Conservation (phyloP, 2,888 invertebrate species). For the Blastobasis lacticolella region DNA sequence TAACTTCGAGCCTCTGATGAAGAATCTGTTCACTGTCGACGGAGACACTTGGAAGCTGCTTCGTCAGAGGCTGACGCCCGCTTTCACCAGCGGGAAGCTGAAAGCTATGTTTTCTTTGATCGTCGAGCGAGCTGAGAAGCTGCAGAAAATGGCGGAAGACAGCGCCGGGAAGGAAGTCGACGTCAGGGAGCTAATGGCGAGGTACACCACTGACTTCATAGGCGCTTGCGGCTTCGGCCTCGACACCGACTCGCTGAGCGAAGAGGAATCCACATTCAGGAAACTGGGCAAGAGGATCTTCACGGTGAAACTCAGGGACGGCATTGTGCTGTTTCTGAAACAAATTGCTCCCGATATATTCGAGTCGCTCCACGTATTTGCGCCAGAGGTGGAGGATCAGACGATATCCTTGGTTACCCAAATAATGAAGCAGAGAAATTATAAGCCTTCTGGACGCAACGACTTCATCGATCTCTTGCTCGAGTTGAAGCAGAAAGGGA, state of each 20-base stretch:
- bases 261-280: constrained; percentile 25
- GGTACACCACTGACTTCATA: constrained; percentile 29
- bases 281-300: constrained; percentile 17
- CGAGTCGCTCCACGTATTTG: neutral
- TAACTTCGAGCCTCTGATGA: constrained; percentile 29
- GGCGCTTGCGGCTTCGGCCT: constrained; percentile 31
- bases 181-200: constrained; percentile 27
- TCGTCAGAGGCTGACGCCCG: constrained; percentile 46
- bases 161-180: constrained; percentile 18
- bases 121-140: constrained; percentile 42
- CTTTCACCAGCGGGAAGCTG: constrained; percentile 50
- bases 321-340: neutral
- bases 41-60: constrained; percentile 51
- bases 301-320: constrained; percentile 8
- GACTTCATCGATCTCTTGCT: constrained; percentile 47
- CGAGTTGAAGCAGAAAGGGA: constrained; percentile 16
- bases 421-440: constrained; percentile 8
- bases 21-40: constrained; percentile 40
- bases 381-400: neutral
- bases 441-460: constrained; percentile 22
- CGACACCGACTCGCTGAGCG: constrained; percentile 24
- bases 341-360: neutral
- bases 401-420: neutral
- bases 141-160: constrained; percentile 21
- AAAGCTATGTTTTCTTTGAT: constrained; percentile 55